phyloP scores from a whole-genome alignment of 92 coral and sea anemone genomes.

The Diadumene lineata region DNA sequence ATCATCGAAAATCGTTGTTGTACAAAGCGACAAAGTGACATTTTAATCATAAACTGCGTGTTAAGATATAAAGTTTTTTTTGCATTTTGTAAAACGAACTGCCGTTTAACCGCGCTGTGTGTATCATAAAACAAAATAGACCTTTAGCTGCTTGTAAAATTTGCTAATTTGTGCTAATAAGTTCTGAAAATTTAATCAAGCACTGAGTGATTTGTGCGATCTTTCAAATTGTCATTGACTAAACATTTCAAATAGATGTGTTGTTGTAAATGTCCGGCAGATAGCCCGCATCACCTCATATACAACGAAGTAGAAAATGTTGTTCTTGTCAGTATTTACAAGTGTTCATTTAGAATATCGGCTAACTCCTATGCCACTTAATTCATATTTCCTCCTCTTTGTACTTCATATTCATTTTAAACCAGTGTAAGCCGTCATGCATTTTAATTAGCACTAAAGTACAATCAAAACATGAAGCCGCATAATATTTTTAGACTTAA shows the following conservation, averaged over 20 bases:
- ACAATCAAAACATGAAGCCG: not conserved
- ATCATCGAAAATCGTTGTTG: not conserved
- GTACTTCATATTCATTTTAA: not conserved
- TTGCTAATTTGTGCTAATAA: no score
- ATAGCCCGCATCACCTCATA: not conserved
- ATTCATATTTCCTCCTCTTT: not conserved
- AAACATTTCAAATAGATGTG: not conserved
- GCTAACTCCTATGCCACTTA: not conserved
- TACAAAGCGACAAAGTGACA: not conserved
- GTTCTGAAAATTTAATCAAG: no score
- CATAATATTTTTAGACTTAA: no score
- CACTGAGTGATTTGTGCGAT: not conserved
- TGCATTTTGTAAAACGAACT: not conserved
- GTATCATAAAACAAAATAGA: no score
- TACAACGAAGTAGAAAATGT: not conserved
- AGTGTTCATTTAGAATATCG: not conserved
- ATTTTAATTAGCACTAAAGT: not conserved
- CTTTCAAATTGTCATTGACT: not conserved
- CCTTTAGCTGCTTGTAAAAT: not conserved
- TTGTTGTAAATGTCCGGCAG: not conserved
- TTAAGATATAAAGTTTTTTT: no score
- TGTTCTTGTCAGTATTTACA: no score
- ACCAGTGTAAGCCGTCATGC: not conserved
- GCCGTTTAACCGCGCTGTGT: not conserved
- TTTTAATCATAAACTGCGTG: not conserved